A percentile compares a stretch with the other conserved stretches of the same genome.
phyloP scores from a whole-genome alignment of 2,113 vertebrate species.

The Glaucidium brasilianum region DNA sequence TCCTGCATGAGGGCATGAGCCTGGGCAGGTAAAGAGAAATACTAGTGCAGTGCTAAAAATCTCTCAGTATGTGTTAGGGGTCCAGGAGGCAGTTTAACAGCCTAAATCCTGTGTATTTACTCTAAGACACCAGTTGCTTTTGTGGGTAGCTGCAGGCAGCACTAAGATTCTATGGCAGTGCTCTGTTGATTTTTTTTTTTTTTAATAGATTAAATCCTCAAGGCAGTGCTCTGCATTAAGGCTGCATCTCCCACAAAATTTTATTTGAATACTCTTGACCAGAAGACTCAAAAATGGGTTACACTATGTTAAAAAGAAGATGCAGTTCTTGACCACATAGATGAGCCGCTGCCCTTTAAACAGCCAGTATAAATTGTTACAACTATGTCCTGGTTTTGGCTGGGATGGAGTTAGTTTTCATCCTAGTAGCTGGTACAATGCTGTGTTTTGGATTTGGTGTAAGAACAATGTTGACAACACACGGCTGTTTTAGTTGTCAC shows the following conservation, averaged over 20 bases:
- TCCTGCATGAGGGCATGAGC: neutral
- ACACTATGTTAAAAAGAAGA: neutral
- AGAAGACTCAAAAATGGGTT: neutral
- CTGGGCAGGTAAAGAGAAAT: neutral
- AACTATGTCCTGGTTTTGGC: too few species aligned
- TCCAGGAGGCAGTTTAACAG: neutral
- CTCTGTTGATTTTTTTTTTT: neutral
- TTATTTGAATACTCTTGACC: neutral
- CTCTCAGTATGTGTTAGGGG: too few species aligned
- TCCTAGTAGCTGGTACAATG: too few species aligned
- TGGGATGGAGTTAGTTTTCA: too few species aligned
- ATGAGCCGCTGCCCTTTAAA: neutral
- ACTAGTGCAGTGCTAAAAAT: rapidly evolving
- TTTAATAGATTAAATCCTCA: neutral
- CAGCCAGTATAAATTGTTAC: neutral
- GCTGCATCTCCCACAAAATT: neutral
- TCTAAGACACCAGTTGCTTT: neutral
- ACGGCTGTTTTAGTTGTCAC: too few species aligned
- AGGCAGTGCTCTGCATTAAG: neutral
- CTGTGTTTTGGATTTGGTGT: too few species aligned
- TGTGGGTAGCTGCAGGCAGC: neutral
- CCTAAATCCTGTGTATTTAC: rapidly evolving
- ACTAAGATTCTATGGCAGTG: neutral
- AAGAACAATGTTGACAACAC: too few species aligned
- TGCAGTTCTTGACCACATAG: neutral